Base-by-base conservation (phyloP, 2,888 invertebrate species). In the Zele albiditarsus region DNA sequence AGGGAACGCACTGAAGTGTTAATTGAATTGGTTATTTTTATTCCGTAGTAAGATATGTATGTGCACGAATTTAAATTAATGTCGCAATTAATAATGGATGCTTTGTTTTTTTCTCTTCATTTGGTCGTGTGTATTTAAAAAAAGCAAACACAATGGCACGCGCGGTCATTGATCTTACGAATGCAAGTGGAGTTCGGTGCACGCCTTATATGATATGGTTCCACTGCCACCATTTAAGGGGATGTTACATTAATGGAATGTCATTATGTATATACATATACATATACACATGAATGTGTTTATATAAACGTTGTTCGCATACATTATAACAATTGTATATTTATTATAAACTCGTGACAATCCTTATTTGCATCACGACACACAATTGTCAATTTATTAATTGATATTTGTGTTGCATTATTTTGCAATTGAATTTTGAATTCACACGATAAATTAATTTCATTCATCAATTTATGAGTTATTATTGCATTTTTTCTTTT, bases 81-180 rank as follows among this genome's bases (percentile, higher is more conserved):
- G 16, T 20, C 38, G 20, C 2, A 38, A 38, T 65, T 20, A 23
- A 20, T 20, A 8, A 8, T n/a, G 14, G 14, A 46, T 14, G 2
- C 38, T 8, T 12, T 38, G 8, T 8, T 27, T 20, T 42, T 38
- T 4, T 27, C 23, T 65, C 38, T 23, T 38, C 31, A 67, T 68
- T 68, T 31, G 20, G 38, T 68, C 57, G 28, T 20, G 33, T 57
- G 38, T 38, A 38, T 8, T 38, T 38, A 53, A 20, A 14, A 31
- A 57, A 31, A 20, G 33, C 33, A 53, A 66, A 57, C 28, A 68
- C 46, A 68, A 68, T 68, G 46, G 80, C 78, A 83, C 78, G 76
- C 79, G 76, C 84, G 86, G 85, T 84, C 85, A 85, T 83, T 82
- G 86, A 86, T 84, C 85, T 81, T 77, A 76, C 74, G n/a, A 27